phyloP scores from a whole-genome alignment of 2,113 vertebrate species.

The Elachura formosa region DNA sequence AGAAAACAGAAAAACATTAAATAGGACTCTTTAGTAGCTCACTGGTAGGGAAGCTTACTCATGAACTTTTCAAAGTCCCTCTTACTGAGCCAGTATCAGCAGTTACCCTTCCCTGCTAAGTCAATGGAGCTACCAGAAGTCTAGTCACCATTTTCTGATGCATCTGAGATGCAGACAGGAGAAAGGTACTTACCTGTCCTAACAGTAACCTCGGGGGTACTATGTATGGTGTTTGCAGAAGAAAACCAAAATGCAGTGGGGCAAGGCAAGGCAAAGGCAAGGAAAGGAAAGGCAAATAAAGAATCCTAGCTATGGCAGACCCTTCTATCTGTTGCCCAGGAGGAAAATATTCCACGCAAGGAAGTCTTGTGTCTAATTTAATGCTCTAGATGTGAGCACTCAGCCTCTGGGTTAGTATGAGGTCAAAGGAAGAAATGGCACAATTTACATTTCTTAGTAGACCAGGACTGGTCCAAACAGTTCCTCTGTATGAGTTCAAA shows the following conservation, averaged over 20 bases:
- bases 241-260: neutral
- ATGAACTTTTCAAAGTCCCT: neutral
- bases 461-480: neutral
- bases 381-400: neutral
- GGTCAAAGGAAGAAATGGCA: neutral
- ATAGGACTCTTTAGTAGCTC: neutral
- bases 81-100: neutral
- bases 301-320: neutral
- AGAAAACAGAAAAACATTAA: neutral
- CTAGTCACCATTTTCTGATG: neutral
- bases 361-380: neutral
- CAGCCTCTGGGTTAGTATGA: neutral
- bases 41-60: neutral
- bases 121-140: neutral
- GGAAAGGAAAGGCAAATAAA: no score
- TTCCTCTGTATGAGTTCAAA: neutral
- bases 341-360: neutral
- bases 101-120: neutral
- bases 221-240: neutral
- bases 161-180: neutral
- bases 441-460: neutral
- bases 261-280: no score
- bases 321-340: neutral
- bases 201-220: neutral
- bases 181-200: neutral